Base-by-base conservation (phyloP, 2,888 invertebrate genomes). In the Troglohyphantes excavatus region DNA sequence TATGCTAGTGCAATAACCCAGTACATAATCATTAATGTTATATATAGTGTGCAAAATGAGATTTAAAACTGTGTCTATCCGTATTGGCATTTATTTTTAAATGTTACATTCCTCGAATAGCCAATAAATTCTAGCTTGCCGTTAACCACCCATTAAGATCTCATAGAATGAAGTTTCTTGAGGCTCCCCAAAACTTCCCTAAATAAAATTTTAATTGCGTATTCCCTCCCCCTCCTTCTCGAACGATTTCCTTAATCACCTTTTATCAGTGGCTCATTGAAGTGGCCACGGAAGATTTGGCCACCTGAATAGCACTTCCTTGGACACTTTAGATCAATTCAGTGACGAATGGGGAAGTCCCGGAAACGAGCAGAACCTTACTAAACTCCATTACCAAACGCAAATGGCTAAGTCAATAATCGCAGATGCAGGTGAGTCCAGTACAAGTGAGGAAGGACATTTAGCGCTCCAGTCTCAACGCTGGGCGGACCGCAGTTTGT, bases 301-400 rank as follows among this genome's bases (percentile, higher is more conserved):
- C 26, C 7, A 19, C 63, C 65, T 82, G 61, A 72, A 83, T 61
- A n/a, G 63, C 63, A 46, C 67, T 83, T 70, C 83, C 83, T 53
- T 27, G 67, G 63, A 53, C 65, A 33, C 43, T 46, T 73, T 43
- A 73, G 75, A 75, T 67, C 87, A 82, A 88, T 81, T 73, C 65
- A 7, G 19, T 79, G 46, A 63, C 87, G 61, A 78, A 86, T 68
- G 70, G 26, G 21, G 26, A 53, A 21, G n/a, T 53, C 53, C 65
- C 46, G 87, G 87, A 73, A 81, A 73, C 67, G 73, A 82, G 59
- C 63, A 63, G 78, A 79, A 79, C 87, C 72, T 29, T 87, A 72
- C 79, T 17, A n/a, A 87, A 88, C 73, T 88, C 73, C 78, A 88
- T 88, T 88, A 81, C 81, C 53, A 23, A 67, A 81, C 65, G 23